Percentiles rank a stretch among this genome's conserved stretches.
phyloP scores from a whole-genome alignment of 1,140 invertebrate species.

The Dysdera silvatica region DNA sequence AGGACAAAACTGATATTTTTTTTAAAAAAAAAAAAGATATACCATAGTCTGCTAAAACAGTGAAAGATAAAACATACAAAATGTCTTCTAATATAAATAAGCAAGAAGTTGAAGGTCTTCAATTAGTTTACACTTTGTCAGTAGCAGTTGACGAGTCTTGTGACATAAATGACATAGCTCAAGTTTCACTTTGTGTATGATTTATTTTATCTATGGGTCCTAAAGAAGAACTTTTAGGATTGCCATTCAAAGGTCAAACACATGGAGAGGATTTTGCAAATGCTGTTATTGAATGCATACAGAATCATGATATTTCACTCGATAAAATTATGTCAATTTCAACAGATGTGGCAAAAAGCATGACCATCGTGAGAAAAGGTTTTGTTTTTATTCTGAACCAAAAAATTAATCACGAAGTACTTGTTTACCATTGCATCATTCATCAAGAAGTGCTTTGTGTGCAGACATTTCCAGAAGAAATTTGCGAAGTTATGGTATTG shows the following conservation, averaged over 20 bases:
- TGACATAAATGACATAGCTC: slow-evolving; percentile 10
- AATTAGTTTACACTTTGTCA: slow-evolving; percentile 12
- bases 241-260: slow-evolving; percentile 1
- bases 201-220: not conserved
- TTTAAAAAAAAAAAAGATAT: no score
- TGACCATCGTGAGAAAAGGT: not conserved
- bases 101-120: not conserved
- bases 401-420: not conserved
- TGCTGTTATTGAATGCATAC: slow-evolving; percentile 4
- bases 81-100: slow-evolving; percentile 9
- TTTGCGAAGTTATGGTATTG: not conserved
- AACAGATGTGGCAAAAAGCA: not conserved
- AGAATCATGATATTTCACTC: not conserved
- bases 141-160: slow-evolving; percentile 5
- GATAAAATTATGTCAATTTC: slow-evolving; percentile 1
- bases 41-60: no score
- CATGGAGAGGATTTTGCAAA: slow-evolving; percentile 1
- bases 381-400: not conserved
- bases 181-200: slow-evolving; percentile 15
- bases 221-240: slow-evolving; percentile 15
- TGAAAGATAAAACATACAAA: not conserved
- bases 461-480: not conserved
- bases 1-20: no score
- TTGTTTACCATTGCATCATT: not conserved
- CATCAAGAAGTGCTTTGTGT: not conserved